Conservation (phyloP, 2,888 invertebrate genomes). For the Tiliacea citrago region DNA sequence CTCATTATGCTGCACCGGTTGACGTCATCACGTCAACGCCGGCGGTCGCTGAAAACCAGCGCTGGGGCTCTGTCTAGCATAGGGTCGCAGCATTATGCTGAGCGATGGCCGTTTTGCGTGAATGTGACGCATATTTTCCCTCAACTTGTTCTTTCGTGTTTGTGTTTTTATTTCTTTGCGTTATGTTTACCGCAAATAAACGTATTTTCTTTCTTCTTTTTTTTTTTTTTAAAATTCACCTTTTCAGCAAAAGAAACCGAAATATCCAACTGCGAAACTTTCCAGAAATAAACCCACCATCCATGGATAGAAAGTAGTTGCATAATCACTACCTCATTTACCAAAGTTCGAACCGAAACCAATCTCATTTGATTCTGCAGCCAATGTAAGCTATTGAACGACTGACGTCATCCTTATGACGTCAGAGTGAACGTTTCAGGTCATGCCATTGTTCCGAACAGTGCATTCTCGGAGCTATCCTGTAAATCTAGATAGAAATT, state of each 20-base stretch:
- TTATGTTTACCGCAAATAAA: too few species aligned
- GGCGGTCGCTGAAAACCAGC: too few species aligned
- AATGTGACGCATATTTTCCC: too few species aligned
- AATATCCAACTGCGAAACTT: neutral
- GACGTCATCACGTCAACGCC: too few species aligned
- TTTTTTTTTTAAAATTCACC: too few species aligned
- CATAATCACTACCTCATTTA: constrained; percentile 19
- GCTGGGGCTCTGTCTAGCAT: too few species aligned
- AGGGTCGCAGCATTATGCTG: too few species aligned
- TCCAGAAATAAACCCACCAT: neutral
- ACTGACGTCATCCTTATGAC: constrained; percentile 49
- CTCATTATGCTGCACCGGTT: too few species aligned
- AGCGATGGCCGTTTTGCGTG: too few species aligned
- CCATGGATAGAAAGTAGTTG: constrained; percentile 6
- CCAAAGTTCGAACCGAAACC: constrained; percentile 22
- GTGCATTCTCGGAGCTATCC: constrained; percentile 17
- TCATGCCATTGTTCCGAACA: constrained; percentile 47
- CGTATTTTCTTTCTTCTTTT: too few species aligned
- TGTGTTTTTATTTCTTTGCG: too few species aligned
- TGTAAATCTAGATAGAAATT: constrained; percentile 34
- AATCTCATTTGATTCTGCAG: constrained; percentile 43
- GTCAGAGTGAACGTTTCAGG: constrained; percentile 50
- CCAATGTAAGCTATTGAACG: constrained; percentile 34
- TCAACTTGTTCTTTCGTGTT: too few species aligned
- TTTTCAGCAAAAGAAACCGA: neutral